These are phyloP conservation scores for Drosophila sturtevanti DNA, from an alignment of 1,140 invertebrate species.

Conservation along the genomic window DNA sequence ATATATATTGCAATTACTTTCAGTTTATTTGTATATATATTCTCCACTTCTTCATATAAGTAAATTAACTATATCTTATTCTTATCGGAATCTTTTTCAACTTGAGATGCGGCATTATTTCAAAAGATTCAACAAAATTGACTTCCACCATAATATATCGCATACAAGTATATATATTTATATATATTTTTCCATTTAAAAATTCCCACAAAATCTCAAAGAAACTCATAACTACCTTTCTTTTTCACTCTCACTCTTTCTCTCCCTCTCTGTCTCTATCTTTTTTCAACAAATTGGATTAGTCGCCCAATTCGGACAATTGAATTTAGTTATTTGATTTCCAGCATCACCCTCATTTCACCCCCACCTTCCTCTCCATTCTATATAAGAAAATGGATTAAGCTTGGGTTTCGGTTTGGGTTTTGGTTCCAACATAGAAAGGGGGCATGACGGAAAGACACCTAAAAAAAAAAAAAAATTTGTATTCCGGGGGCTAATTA, in stretches of 20 bases:
- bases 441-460: not conserved
- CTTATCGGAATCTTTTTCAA: no score
- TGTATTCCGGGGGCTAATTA: slow-evolving; percentile 51
- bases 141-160: not conserved
- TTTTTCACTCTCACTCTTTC: not conserved
- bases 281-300: slow-evolving; percentile 4
- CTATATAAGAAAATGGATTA: not conserved
- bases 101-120: no score
- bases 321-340: slow-evolving; percentile 13
- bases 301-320: not conserved
- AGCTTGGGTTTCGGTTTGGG: no score
- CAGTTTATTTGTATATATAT: no score
- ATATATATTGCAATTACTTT: no score
- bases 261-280: not conserved
- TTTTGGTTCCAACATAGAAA: no score
- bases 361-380: not conserved
- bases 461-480: not conserved
- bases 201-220: not conserved
- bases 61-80: no score
- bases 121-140: not conserved
- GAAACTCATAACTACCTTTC: not conserved
- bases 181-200: not conserved
- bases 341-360: not conserved
- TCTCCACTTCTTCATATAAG: no score
- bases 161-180: no score